Evolutionary conservation across 2,888 invertebrate genomes (phyloP).

Genomic region (Callinectes sapidus): DNA sequence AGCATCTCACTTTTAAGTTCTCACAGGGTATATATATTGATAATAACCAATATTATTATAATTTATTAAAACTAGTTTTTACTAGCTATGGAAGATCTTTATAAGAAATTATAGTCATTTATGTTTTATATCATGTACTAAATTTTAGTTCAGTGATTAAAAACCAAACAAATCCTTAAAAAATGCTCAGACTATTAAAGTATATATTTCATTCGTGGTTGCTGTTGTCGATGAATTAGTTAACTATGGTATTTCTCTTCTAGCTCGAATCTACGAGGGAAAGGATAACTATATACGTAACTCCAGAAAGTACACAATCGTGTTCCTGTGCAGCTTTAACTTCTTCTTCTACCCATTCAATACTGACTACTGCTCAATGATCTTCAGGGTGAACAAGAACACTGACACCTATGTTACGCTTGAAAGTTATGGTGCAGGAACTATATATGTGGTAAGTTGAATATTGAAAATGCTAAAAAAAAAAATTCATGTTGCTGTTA

Average conservation of each 20-base stretch:
- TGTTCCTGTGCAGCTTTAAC: conserved; percentile 66
- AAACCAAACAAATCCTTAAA: too few relatives aligned
- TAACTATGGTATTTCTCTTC: background rate
- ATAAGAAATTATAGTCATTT: too few relatives aligned
- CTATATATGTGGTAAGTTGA: background rate
- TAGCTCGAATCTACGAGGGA: conserved; percentile 63
- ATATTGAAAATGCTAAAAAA: background rate
- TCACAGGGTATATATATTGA: too few relatives aligned
- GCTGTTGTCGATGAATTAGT: too few relatives aligned
- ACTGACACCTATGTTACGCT: conserved; percentile 61
- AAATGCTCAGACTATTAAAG: too few relatives aligned
- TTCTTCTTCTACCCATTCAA: conserved; percentile 72
- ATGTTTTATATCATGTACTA: background rate
- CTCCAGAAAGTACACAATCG: conserved; percentile 62
- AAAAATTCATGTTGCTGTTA: background rate
- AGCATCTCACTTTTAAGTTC: too few relatives aligned
- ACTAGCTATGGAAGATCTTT: too few relatives aligned
- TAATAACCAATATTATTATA: too few relatives aligned
- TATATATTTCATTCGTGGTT: too few relatives aligned
- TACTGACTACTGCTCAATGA: conserved; percentile 70
- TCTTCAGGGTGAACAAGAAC: conserved; percentile 68
- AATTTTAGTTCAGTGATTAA: background rate
- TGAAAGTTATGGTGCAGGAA: conserved; percentile 54
- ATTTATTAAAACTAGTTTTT: too few relatives aligned
- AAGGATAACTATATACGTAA: conserved; percentile 63